Percentiles rank a stretch among this genome's conserved stretches.
These are phyloP conservation scores for Diachasmimorpha longicaudata DNA, from an alignment of 1,140 invertebrate genomes.

Conservation along the genomic window DNA sequence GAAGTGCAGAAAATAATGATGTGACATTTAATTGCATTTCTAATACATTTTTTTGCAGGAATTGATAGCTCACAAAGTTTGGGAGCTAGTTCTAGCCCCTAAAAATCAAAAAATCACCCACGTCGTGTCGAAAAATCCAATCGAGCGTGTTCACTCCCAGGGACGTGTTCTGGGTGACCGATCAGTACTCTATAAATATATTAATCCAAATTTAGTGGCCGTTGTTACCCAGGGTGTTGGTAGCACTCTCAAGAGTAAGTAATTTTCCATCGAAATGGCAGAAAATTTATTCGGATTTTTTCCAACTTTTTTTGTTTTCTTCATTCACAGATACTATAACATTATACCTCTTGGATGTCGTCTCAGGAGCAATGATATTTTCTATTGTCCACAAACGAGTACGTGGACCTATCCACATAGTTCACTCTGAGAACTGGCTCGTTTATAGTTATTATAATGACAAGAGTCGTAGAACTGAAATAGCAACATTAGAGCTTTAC, in stretches of 20 bases:
- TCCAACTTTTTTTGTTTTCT: background rate
- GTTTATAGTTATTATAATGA: slow-evolving; percentile 96
- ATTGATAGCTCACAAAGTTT: slow-evolving; percentile 64
- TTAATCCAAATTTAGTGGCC: slow-evolving; percentile 95
- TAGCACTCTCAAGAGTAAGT: slow-evolving; percentile 75
- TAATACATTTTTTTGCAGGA: slow-evolving; percentile 48
- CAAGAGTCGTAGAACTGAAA: slow-evolving; percentile 88
- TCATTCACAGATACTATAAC: slow-evolving; percentile 70
- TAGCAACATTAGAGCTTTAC: slow-evolving; percentile 92
- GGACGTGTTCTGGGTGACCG: slow-evolving; percentile 94
- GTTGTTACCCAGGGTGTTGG: slow-evolving; percentile 82
- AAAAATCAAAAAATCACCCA: slow-evolving; percentile 73
- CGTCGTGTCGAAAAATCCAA: slow-evolving; percentile 72
- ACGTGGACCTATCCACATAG: slow-evolving; percentile 82
- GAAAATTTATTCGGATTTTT: background rate
- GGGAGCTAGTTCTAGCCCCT: slow-evolving; percentile 76
- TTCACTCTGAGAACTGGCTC: slow-evolving; percentile 97
- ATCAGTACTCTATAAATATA: slow-evolving; percentile 97
- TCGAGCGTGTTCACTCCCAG: slow-evolving; percentile 93
- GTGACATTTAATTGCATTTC: too few relatives aligned
- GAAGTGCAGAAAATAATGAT: too few relatives aligned
- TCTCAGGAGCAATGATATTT: slow-evolving; percentile 81
- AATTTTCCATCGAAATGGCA: background rate
- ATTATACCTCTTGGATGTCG: slow-evolving; percentile 88
- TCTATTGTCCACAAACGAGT: slow-evolving; percentile 80